Percentiles rank a stretch among this genome's conserved stretches.
Conservation (phyloP, 2,113 vertebrate species). For the Ammodytes dubius region DNA sequence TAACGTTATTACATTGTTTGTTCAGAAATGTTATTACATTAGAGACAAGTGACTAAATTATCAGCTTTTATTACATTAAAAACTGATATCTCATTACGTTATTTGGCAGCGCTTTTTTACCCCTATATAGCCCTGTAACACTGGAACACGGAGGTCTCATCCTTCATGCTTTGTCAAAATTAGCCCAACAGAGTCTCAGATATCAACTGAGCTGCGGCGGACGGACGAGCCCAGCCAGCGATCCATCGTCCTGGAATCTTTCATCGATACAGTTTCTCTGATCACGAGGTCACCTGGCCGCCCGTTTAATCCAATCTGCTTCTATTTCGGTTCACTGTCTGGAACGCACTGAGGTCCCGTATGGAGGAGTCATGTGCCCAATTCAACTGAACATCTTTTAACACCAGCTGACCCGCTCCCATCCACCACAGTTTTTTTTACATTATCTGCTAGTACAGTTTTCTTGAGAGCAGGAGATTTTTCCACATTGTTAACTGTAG, state of each 20-base stretch:
- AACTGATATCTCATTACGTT: no score
- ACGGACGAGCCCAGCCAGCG: conserved; percentile 14
- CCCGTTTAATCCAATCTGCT: conserved; percentile 65
- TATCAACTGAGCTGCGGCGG: conserved; percentile 44
- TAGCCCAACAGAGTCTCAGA: conserved; percentile 44
- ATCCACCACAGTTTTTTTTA: not conserved
- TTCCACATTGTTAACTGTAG: not conserved
- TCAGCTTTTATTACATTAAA: no score
- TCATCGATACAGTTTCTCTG: conserved; percentile 52
- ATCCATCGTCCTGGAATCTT: conserved; percentile 63
- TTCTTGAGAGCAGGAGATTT: not conserved
- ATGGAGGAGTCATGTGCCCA: conserved; percentile 1
- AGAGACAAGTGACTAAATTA: no score
- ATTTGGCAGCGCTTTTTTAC: not conserved
- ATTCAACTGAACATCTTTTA: conserved; percentile 6
- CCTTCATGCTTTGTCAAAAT: conserved; percentile 39
- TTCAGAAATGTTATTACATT: no score
- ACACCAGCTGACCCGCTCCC: not conserved
- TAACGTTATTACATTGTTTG: no score
- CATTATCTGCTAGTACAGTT: not conserved
- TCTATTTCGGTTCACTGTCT: conserved; percentile 69
- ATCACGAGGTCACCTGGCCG: conserved; percentile 60
- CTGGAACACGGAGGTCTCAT: not conserved
- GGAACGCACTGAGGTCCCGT: conserved; percentile 30
- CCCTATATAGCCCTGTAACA: not conserved